Base-by-base conservation (phyloP, 2,888 invertebrate genomes). In the Caenorhabditis angaria region DNA sequence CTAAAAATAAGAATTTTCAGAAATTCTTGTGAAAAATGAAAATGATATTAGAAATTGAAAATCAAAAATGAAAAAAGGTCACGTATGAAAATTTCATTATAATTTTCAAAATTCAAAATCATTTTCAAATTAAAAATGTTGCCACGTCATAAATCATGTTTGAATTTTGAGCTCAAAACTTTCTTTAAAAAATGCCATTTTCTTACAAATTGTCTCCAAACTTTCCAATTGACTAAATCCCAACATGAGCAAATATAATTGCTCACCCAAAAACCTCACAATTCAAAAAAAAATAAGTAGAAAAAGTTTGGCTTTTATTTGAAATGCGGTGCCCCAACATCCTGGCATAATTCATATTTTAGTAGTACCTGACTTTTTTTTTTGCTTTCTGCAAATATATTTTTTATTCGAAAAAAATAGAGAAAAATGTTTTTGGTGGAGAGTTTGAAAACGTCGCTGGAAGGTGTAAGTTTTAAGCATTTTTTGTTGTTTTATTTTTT, bases 381-480 rank as follows among this genome's bases (percentile, higher is more conserved):
- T 22, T 50, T 50, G 22, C 27, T 54, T 35, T 41, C 12, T 57
- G n/a, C n/a, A n/a, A n/a, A n/a, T n/a, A n/a, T n/a, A n/a, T 25
- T 53, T 48, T 56, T 62, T 20, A 56, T 32, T 41, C 24, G 28
- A 50, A 27, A 12, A 14, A 27, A 55, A 27, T 24, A 4, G 28
- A 10, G 24, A n/a, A 22, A n/a, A 28, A 32, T 32, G 29, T 28
- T 28, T 20, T 58, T 35, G 6, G 76, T 78, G 12, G 70, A 70
- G 50, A 68, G 66, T 32, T 63, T 80, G 58, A 76, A 69, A 32
- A 68, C 72, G n/a, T 63, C 73, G 41, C 47, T 80, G 53, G 64
- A 64, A 22, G 68, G 63, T 60, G 77, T 77, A 54, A 54, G 25
- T 54, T 20, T 50, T 50, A n/a, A n/a, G n/a, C n/a, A n/a, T n/a